Evolutionary conservation across 1,140 invertebrate species (phyloP).

Genomic region (Calliphora vicina): DNA sequence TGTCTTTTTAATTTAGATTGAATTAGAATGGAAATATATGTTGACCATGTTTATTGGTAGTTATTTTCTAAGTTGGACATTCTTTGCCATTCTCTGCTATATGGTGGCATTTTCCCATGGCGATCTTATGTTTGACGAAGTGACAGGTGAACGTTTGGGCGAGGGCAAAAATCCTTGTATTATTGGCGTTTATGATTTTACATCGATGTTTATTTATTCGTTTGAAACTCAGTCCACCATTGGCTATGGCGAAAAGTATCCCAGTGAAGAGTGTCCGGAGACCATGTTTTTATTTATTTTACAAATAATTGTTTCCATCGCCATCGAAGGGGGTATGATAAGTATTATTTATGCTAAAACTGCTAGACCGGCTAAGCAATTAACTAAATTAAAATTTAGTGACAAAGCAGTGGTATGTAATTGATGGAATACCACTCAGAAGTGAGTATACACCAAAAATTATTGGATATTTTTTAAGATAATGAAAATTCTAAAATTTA

Average conservation of each 20-base stretch:
- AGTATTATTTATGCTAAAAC: constrained; percentile 71
- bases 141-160: constrained; percentile 51
- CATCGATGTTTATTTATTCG: constrained; percentile 69
- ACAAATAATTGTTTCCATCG: constrained; percentile 68
- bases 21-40: constrained; percentile 70
- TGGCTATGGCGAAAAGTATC: constrained; percentile 77
- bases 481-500: too few species aligned
- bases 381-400: constrained; percentile 68
- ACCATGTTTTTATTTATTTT: constrained; percentile 76
- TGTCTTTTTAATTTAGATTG: constrained; percentile 61
- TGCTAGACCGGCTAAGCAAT: constrained; percentile 66
- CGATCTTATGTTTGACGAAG: constrained; percentile 60
- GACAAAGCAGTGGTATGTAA: constrained; percentile 68
- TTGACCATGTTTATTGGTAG: constrained; percentile 65
- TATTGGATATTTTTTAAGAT: too few species aligned
- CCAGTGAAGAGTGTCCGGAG: constrained; percentile 85
- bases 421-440: too few species aligned
- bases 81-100: constrained; percentile 67
- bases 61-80: constrained; percentile 67
- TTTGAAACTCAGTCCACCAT: constrained; percentile 74
- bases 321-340: constrained; percentile 67
- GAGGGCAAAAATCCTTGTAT: constrained; percentile 62
- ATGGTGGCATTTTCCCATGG: constrained; percentile 66
- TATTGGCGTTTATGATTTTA: constrained; percentile 66
- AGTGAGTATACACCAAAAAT: too few species aligned